Evolutionary conservation across 2,888 invertebrate species (phyloP), one percentile per base, ranked within the genome.

Genomic region (Fissipunctia ypsillon): DNA sequence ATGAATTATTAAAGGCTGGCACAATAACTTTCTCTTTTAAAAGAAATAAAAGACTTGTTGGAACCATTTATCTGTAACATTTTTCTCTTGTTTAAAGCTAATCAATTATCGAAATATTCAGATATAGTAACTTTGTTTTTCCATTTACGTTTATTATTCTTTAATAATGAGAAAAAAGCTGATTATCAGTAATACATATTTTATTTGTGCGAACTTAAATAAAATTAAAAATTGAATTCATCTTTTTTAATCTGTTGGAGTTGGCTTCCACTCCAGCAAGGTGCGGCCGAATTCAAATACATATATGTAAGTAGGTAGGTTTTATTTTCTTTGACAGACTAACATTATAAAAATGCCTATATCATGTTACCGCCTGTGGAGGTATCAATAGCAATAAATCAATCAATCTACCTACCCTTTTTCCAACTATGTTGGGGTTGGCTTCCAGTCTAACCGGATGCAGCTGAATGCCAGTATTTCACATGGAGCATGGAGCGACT

Each of bases 1-100:
- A n/a, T n/a, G n/a, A 83, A 80, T 84, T 84, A 81, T 61, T 50
- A 83, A 83, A 81, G 78, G 71, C 70, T 76, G 71, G 61, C 63
- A 66, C 59, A 84, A 84, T 75, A 80, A 76, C 80, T 84, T 84
- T 82, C 80, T 75, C 48, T 72, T 83, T 66, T 74, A 72, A 80
- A 76, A 64, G 41, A 73, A 82, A 80, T 82, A 31, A 82, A 70
- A 78, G 69, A 66, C 67, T 78, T 68, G 22, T 67, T 67, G 28
- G 41, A 28, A 52, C 45, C 52, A 41, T 45, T 80, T 72, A 74
- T 64, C 66, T 68, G 56, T 31, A 31, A 48, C 65, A 70, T 84
- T 80, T 75, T 63, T 75, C 67, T 75, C 28, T 76, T 59, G 69
- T 68, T 43, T 52, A 66, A 71, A 75, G 63, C 41, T 31, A 66